A percentile compares a stretch with the other conserved stretches of the same genome.
phyloP scores from a whole-genome alignment of 2,797 vertebrate genomes.

The Orientallactaga sibirica region DNA sequence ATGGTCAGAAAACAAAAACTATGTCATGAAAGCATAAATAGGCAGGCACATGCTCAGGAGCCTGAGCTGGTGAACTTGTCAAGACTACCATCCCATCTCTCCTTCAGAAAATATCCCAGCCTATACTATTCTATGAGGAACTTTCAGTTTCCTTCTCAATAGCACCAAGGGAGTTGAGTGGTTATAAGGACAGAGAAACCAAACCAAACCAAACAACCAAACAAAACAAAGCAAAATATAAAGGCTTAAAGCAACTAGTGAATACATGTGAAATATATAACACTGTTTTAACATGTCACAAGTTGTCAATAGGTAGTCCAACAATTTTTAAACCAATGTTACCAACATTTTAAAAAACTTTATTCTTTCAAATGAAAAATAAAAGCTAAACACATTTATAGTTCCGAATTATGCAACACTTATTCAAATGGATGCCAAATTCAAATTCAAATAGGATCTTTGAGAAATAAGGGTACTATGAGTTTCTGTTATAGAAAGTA shows the following conservation, averaged over 20 bases:
- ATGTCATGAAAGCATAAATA: slow-evolving; percentile 9
- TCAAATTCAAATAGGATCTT: background rate
- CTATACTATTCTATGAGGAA: background rate
- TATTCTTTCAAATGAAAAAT: slow-evolving; percentile 46
- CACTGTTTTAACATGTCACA: background rate
- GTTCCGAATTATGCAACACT: background rate
- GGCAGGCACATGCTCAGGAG: background rate
- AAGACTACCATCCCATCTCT: slow-evolving; percentile 3
- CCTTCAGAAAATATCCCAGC: slow-evolving; percentile 15
- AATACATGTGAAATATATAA: background rate
- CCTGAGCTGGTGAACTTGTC: slow-evolving; percentile 19
- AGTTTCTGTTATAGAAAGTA: background rate
- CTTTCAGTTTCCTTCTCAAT: slow-evolving; percentile 13
- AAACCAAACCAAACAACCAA: background rate
- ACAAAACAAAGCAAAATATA: background rate
- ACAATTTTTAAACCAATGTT: slow-evolving; percentile 7
- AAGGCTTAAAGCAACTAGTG: background rate
- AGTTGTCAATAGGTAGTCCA: background rate
- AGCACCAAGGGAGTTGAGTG: background rate
- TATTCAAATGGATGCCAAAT: background rate
- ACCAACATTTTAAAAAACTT: slow-evolving; percentile 4
- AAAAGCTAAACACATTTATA: background rate
- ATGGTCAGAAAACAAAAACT: slow-evolving; percentile 15
- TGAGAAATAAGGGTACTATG: background rate
- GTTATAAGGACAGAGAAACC: background rate